phyloP scores from a whole-genome alignment of 2,797 vertebrate genomes.

The Coranthus polyacanthus region DNA sequence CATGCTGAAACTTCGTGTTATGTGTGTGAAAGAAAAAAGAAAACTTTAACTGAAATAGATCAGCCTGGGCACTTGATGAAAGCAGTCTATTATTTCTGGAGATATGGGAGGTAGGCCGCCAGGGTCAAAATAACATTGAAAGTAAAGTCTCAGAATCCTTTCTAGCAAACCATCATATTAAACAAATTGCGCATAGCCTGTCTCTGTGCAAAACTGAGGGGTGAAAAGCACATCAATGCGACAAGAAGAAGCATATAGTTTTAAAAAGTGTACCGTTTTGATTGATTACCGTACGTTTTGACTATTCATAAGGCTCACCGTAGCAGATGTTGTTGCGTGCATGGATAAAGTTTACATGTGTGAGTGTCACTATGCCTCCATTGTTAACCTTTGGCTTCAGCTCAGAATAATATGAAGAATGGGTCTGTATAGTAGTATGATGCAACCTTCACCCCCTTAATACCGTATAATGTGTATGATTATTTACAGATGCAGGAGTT shows the following conservation, averaged over 20 bases:
- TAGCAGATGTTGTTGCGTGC: slow-evolving; percentile 1
- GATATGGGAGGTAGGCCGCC: slow-evolving; percentile 32
- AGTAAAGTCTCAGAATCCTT: slow-evolving; percentile 34
- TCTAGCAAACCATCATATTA: slow-evolving; percentile 30
- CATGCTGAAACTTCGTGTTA: slow-evolving; percentile 51
- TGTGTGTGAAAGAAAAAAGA: slow-evolving; percentile 39
- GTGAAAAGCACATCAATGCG: slow-evolving; percentile 28
- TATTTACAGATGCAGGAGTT: slow-evolving; percentile 51
- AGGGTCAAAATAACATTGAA: slow-evolving; percentile 62
- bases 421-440: not conserved
- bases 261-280: slow-evolving; percentile 20
- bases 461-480: slow-evolving; percentile 25
- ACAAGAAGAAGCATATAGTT: slow-evolving; percentile 9
- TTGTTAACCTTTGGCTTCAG: slow-evolving; percentile 6
- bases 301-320: not conserved
- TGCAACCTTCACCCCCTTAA: slow-evolving; percentile 3
- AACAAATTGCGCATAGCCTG: slow-evolving; percentile 26
- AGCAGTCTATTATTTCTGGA: slow-evolving; percentile 55
- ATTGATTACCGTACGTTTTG: slow-evolving; percentile 24
- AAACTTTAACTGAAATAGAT: slow-evolving; percentile 49
- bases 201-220: slow-evolving; percentile 1
- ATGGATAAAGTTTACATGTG: slow-evolving; percentile 7
- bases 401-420: not conserved
- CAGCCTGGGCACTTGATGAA: slow-evolving; percentile 50
- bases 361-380: not conserved